phyloP scores from a whole-genome alignment of 2,113 vertebrate species.

The Cochlearius cochlearius region DNA sequence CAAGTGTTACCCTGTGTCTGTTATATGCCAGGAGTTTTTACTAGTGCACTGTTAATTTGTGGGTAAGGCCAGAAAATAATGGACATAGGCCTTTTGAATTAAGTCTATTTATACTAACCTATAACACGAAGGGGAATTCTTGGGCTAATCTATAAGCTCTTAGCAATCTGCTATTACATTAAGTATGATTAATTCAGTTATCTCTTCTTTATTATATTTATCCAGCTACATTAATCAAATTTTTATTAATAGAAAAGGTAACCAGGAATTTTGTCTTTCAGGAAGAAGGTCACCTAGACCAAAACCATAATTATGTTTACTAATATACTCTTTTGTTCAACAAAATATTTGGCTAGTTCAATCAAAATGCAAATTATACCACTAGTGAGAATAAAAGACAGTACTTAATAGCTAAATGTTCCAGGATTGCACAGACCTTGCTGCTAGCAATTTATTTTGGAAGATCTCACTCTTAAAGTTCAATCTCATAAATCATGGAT shows the following conservation, averaged over 20 bases:
- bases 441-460: neutral
- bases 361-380: conserved; percentile 51
- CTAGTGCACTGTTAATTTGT: neutral
- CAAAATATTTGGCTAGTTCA: conserved; percentile 3
- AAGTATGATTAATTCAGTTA: conserved; percentile 17
- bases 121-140: neutral
- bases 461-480: neutral
- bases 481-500: neutral
- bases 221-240: neutral
- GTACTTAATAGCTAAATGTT: neutral
- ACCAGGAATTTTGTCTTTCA: neutral
- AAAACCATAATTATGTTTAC: neutral
- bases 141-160: neutral
- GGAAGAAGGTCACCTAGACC: neutral
- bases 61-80: neutral
- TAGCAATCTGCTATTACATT: neutral
- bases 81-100: neutral
- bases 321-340: neutral
- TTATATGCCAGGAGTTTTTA: neutral
- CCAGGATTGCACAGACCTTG: neutral
- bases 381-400: neutral
- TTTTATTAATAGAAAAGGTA: neutral
- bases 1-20: neutral
- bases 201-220: conserved; percentile 25
- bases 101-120: neutral